Evolutionary conservation across 2,797 vertebrate species (phyloP), one percentile per base, ranked within the genome.

Genomic region (Ctenopoma multispine): DNA sequence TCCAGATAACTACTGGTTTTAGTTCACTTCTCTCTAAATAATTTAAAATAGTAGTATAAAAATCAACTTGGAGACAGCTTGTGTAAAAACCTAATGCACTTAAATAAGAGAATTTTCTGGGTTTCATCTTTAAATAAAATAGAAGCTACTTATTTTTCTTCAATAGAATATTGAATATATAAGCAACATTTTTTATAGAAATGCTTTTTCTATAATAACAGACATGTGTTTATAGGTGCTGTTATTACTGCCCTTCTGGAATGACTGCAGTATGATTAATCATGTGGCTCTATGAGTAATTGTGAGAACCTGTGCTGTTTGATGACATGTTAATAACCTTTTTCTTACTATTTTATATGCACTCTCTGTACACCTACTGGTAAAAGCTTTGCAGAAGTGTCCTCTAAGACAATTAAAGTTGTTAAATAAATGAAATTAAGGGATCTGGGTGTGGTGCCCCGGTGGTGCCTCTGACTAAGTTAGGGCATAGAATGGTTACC

Each of bases 341-440:
- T 23, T 29, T 10, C n/a, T 51, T 17, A 0, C 41, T 72, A 9
- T 67, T 38, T 24, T 18, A 48, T 40, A 38, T 46, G 17, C 0
- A 29, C 15, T 38, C 11, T 71, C 24, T 34, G 17, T 41, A 49
- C 12, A 50, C 38, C 18, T n/a, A 3, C 40, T 63, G 18, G 24
- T 54, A 27, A 78, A 81, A 76, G 58, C 66, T 66, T 49, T 47
- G 40, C 15, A 27, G 34, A 85, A 73, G 61, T 79, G n/a, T 81
- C 51, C 49, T 63, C 43, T 72, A 63, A 81, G 75, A 44, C 38
- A 58, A 53, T 81, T 84, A 63, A 76, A 80, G 67, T 51, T 73
- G 60, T 59, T 89, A 55, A 81, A 82, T 85, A 49, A 89, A 81
- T 88, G 44, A 72, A 85, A 87, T 89, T 88, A 89, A 90, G 72